Evolutionary conservation across 2,113 vertebrate species (phyloP).

Genomic region (Agapornis roseicollis): DNA sequence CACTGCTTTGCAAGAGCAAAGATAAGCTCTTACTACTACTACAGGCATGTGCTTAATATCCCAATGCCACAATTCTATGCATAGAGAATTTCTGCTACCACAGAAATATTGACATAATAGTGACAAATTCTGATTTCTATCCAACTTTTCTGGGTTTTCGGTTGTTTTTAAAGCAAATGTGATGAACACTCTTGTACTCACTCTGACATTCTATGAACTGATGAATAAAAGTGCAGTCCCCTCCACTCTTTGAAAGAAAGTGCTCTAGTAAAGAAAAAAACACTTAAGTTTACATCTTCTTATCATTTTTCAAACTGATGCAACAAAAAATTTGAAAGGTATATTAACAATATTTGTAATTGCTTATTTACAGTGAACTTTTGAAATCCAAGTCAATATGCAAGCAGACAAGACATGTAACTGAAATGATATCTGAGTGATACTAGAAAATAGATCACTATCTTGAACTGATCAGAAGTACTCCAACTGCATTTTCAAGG

Average conservation of each 20-base stretch:
- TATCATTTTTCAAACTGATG: constrained; percentile 72
- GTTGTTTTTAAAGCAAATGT: constrained; percentile 66
- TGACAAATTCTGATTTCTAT: not conserved
- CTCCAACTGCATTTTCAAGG: not conserved
- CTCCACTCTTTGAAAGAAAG: constrained; percentile 96
- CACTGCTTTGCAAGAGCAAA: not conserved
- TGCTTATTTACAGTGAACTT: not conserved
- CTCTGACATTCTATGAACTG: constrained; percentile 95
- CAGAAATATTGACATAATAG: not conserved
- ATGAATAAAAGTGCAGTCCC: constrained; percentile 93
- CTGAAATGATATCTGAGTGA: not conserved
- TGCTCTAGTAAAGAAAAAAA: constrained; percentile 94
- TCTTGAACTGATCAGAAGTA: not conserved
- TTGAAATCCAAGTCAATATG: not conserved
- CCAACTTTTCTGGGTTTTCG: not conserved
- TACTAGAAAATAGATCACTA: not conserved
- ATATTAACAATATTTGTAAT: constrained; percentile 29
- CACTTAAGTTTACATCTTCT: constrained; percentile 71
- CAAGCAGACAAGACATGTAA: constrained; percentile 16
- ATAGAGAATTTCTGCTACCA: not conserved
- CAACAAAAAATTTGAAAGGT: constrained; percentile 59
- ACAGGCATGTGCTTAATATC: not conserved
- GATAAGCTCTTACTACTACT: not conserved
- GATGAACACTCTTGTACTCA: constrained; percentile 89
- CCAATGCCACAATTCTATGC: not conserved